Base-by-base conservation (phyloP, 92 coral and sea anemone genomes). In the Muricea muricata region DNA sequence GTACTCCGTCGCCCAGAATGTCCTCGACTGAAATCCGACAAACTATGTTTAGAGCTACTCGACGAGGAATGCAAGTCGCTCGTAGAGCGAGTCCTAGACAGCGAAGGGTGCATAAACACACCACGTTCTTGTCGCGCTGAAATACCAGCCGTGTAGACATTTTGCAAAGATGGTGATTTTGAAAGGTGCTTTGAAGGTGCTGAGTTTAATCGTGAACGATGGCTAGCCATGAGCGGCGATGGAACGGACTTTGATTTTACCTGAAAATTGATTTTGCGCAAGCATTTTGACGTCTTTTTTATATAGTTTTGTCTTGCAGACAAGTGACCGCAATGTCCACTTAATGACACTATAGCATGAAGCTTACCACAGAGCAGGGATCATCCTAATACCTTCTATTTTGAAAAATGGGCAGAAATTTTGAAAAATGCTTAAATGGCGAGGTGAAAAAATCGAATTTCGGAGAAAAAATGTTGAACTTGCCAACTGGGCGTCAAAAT, bases 171-270 rank as follows among this genome's bases (percentile, higher is more conserved):
- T 47, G 71, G 69, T 3, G 61, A 40, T 33, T 78, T 78, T 25
- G 69, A 21, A 23, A 31, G 70, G 3, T 34, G 12, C 20, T 11
- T 26, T 18, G 71, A 8, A 40, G 30, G 24, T 13, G 65, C 28
- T 11, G 65, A 3, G 11, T 26, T 10, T 2, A 13, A 6, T 41
- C 30, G 39, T 15, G 31, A 40, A 25, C 71, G 47, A 15, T 6
- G n/a, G 61, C 29, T 29, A 20, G 55, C 50, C 20, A 31, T 32
- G 20, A 78, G 83, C 65, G 83, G 83, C 14, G 83, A 78, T 18
- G 69, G 71, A 40, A 55, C 54, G n/a, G 50, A 56, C 54, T 78
- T 78, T 15, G 83, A 78, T 26, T 40, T 78, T 8, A 78, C 83
- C 83, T 78, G 23, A 28, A 50, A 52, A 63, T 32, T 7, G 10